Base-by-base conservation (phyloP, 2,888 invertebrate genomes). In the Machimus rusticus region DNA sequence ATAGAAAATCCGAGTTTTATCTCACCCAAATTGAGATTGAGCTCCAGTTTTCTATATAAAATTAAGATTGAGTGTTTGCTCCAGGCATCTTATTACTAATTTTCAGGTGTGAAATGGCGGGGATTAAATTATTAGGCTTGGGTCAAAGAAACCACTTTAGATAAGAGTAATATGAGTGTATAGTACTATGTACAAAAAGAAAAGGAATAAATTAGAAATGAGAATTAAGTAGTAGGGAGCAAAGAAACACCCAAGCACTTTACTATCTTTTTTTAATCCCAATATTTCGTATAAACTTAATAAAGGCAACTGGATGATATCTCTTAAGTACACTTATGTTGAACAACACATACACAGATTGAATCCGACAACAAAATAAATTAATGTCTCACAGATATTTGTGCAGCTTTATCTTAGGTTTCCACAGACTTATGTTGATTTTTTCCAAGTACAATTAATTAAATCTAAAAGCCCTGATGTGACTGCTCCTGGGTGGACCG, bases 391-490 rank as follows among this genome's bases (percentile, higher is more conserved):
- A 84, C 84, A 84, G 74, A 43, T 84, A 23, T 84, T 57, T 84
- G 84, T 84, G 74, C 74, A 66, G 84, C 43, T 84, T 66, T 84
- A 31, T 84, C 84, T 84, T 84, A 84, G 84, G 84, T 84, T 84
- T 84, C 66, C 84, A 66, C 74, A 84, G 84, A 57, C 84, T 84
- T 84, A 66, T 84, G 66, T 23, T 28, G 43, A 37, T 39, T 66
- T 66, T 39, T 37, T 84, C 37, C 39, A 84, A 39, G 39, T 84
- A 82, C 57, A 51, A 55, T 51, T 51, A 28, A 55, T 51, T 82
- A 66, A 46, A 84, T 66, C 84, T 66, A 84, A 74, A 31, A 84
- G 55, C 86, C 46, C 55, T 39, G 76, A 86, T 51, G n/a, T 46
- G 55, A 77, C 55, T 85, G 34, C 28, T 76, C 51, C 74, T 37